Evolutionary conservation across 2,113 vertebrate genomes (phyloP), one percentile per base, ranked within the genome.

Genomic region (Elephantulus edwardii): DNA sequence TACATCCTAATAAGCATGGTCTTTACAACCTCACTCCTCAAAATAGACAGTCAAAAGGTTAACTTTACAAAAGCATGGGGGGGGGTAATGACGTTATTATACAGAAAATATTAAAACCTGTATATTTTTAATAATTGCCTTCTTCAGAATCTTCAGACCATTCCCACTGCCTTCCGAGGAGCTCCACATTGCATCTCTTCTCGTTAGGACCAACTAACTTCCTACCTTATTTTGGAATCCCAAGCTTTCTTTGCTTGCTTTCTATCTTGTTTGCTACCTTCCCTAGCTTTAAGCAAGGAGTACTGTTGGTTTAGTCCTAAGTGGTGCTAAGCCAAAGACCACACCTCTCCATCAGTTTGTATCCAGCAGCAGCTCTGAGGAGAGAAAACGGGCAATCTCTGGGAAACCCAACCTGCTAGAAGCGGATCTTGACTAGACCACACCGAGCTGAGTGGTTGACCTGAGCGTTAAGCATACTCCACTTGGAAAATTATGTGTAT

Each of bases 241-340:
- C 64, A 26, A 85, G 38, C 82, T 75, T n/a, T n/a, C n/a, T n/a
- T n/a, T n/a, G 9, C 44, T 92, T 92, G n/a, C 19, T 89, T 91
- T 89, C 1, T n/a, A 74, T 70, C 48, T 46, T 68, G 88, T 92
- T 28, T 87, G 9, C 30, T 92, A 26, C 42, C 33, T 4, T n/a
- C 42, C 33, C 5, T n/a, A 42, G 20, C n/a, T 78, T 74, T 58
- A 85, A 95, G 64, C n/a, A n/a, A n/a, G n/a, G n/a, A n/a, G n/a
- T n/a, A n/a, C n/a, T n/a, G n/a, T n/a, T n/a, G n/a, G n/a, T n/a
- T n/a, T n/a, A n/a, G n/a, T n/a, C n/a, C n/a, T n/a, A n/a, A n/a
- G n/a, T n/a, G n/a, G n/a, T n/a, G n/a, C n/a, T n/a, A n/a, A n/a
- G n/a, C n/a, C n/a, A n/a, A n/a, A n/a, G n/a, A n/a, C n/a, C n/a